Evolutionary conservation across 2,797 vertebrate genomes (phyloP).

Genomic region (Chelon labrosus): DNA sequence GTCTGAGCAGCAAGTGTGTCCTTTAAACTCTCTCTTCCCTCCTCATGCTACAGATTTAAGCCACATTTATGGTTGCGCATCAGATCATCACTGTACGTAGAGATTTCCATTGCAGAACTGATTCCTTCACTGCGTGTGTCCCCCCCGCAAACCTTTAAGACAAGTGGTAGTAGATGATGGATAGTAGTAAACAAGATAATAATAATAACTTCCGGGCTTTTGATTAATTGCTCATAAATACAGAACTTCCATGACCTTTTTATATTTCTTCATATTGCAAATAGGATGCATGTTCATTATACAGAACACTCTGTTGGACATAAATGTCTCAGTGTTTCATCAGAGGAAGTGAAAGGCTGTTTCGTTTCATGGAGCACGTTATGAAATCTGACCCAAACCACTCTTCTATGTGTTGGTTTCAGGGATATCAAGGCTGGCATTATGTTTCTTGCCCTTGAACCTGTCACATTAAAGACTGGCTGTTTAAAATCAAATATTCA

Average conservation of each 20-base stretch:
- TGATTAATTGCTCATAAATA: background rate
- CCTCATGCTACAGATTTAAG: too few relatives aligned
- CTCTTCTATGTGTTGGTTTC: constrained; percentile 53
- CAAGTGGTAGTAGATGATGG: too few relatives aligned
- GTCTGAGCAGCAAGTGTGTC: too few relatives aligned
- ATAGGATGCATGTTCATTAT: background rate
- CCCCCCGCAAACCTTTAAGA: too few relatives aligned
- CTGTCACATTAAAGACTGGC: constrained; percentile 67
- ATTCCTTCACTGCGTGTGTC: too few relatives aligned
- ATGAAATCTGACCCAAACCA: constrained; percentile 57
- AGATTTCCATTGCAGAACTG: too few relatives aligned
- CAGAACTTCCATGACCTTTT: background rate
- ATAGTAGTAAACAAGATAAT: too few relatives aligned
- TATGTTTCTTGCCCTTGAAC: constrained; percentile 69
- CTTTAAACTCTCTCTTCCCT: too few relatives aligned
- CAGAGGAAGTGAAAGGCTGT: constrained; percentile 36
- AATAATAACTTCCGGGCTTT: background rate
- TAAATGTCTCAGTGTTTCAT: constrained; percentile 17
- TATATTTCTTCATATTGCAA: background rate
- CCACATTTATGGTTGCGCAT: too few relatives aligned
- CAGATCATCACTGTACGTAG: too few relatives aligned
- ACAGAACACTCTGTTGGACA: background rate
- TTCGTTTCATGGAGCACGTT: constrained; percentile 28
- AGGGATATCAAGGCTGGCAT: constrained; percentile 66
- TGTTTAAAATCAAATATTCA: constrained; percentile 76